Base-by-base conservation (phyloP, 2,888 invertebrate species). In the Melipona beecheii region DNA sequence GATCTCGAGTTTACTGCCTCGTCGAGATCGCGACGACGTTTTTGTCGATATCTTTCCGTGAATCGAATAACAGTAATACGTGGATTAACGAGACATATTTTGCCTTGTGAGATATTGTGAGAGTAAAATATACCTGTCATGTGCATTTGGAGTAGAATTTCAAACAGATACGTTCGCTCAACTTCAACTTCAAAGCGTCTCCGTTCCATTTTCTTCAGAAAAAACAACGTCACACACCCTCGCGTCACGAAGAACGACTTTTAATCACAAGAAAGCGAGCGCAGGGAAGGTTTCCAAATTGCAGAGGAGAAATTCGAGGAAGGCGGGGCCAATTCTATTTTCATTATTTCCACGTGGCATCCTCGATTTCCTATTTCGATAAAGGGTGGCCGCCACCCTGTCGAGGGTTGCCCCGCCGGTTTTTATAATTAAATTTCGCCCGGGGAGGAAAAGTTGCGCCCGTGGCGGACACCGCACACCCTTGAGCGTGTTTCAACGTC, bases 341-440 rank as follows among this genome's bases (percentile, higher is more conserved):
- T 62, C 81, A 76, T 73, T 84, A 83, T 52, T 78, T 81, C 68
- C 86, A 78, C 68, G 76, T 75, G 81, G 75, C 81, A 82, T 84
- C 84, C 73, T 84, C 79, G 66, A 85, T 82, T 77, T 80, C 84
- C 77, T 77, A 81, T 75, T 68, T 56, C 71, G 52, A 74, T 79
- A 74, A 82, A 78, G 78, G 78, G 78, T 85, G 71, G 43, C 72
- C 73, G 36, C 64, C 79, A 54, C 79, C 78, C 69, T 79, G 54
- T 74, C 77, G 75, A 80, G 79, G 81, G 73, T 79, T 70, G 43
- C 9, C 69, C 77, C 54, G 43, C 52, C 77, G 49, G 65, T 82
- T 87, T 87, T 84, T 88, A 80, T 82, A 86, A 84, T 74, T 78
- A 76, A 80, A 78, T 86, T 65, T 72, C 74, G n/a, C 56, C 49